A percentile compares a stretch with the other conserved stretches of the same genome.
These are phyloP conservation scores for Mastacembelus armatus DNA, from an alignment of 2,797 vertebrate genomes.

Conservation along the genomic window DNA sequence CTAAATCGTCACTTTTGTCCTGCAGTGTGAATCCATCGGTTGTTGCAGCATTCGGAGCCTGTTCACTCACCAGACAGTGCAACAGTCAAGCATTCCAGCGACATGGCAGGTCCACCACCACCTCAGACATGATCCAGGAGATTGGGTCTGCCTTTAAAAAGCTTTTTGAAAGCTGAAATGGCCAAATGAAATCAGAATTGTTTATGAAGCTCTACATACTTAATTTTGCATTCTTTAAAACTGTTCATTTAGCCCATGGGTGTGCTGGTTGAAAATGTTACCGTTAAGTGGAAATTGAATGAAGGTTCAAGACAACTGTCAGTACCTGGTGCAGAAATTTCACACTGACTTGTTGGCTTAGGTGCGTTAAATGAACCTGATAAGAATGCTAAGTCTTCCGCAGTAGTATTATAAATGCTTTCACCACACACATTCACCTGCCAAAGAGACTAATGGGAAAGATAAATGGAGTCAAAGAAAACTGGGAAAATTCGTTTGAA, in stretches of 20 bases:
- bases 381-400: too few species aligned
- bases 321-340: constrained; percentile 18
- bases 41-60: constrained; percentile 93
- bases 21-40: constrained; percentile 90
- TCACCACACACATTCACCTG: constrained; percentile 6
- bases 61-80: constrained; percentile 92
- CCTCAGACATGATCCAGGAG: constrained; percentile 95
- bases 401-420: too few species aligned
- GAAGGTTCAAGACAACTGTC: not conserved
- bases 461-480: not conserved
- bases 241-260: not conserved
- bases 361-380: constrained; percentile 26
- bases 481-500: constrained; percentile 28
- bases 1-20: not conserved
- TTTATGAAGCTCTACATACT: constrained; percentile 16
- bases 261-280: constrained; percentile 15
- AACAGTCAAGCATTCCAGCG: constrained; percentile 94
- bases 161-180: constrained; percentile 92
- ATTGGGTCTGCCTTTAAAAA: constrained; percentile 92
- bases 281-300: constrained; percentile 5
- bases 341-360: constrained; percentile 17
- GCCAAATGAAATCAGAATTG: not conserved
- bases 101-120: constrained; percentile 91
- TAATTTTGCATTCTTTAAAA: constrained; percentile 20
- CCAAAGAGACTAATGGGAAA: constrained; percentile 21